Base-by-base conservation (phyloP, 2,113 vertebrate genomes). In the Muscicapa adusta region DNA sequence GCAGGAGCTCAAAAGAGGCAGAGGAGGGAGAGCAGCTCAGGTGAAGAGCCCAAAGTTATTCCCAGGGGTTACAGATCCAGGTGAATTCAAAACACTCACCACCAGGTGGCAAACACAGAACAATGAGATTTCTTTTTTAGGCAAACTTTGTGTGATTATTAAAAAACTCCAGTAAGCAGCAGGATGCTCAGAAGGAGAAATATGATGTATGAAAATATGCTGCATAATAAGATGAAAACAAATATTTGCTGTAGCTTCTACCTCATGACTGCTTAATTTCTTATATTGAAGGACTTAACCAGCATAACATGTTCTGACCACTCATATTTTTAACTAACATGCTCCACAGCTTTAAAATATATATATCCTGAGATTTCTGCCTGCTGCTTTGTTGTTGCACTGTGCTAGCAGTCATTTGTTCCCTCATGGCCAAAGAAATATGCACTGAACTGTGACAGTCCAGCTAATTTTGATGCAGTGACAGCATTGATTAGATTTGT, bases 401-500 rank as follows among this genome's bases (percentile, higher is more conserved):
- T 29, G 15, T 43, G 40, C 45, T 31, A 71, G 40, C 60, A 81
- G 48, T 40, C 23, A 40, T 50, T 48, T 3, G 2, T 65, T 81
- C 70, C 58, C 57, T 82, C 15, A 7, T 29, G 45, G 68, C n/a
- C 45, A 23, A 89, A 67, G 43, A 75, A 68, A 78, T 40, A 78
- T 6, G 74, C 91, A 53, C 34, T 89, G 81, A 92, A 63, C 61
- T 78, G 79, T 76, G 51, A 83, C 2, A 70, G 62, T n/a, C 42
- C 71, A 65, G 71, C 70, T 90, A 68, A 90, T 94, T 88, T 45
- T 62, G 54, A 79, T 91, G 83, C 61, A 36, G n/a, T 36, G 73
- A 60, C 78, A 48, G 36, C 77, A 92, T 92, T 62, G 91, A 93
- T 95, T 74, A 61, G 36, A 47, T 89, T 68, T 56, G 65, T 68